These are phyloP conservation scores for Drosophila takahashii DNA, from an alignment of 1,140 invertebrate species.

Conservation along the genomic window DNA sequence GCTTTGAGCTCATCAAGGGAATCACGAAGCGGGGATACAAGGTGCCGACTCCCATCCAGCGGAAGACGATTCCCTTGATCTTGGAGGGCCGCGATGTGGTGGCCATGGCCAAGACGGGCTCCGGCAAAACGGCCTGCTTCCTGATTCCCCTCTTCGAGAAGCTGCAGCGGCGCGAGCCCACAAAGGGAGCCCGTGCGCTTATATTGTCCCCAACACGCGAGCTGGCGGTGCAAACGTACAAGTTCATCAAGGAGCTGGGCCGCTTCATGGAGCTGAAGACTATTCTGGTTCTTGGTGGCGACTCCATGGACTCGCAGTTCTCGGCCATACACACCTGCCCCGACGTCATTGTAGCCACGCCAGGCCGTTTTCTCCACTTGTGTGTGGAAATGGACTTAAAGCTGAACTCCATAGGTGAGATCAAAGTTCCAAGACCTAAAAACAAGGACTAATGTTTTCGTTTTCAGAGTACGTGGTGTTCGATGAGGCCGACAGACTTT, in stretches of 20 bases:
- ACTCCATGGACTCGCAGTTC: constrained; percentile 99
- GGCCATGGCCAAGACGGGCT: constrained; percentile 99
- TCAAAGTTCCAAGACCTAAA: background rate
- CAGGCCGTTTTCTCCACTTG: constrained; percentile 98
- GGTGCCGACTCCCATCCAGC: constrained; percentile 98
- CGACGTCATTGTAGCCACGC: constrained; percentile 98
- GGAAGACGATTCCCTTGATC: constrained; percentile 98
- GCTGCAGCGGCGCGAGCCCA: constrained; percentile 90
- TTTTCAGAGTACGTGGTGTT: constrained; percentile 95
- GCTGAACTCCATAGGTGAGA: constrained; percentile 90
- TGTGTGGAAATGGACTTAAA: constrained; percentile 98
- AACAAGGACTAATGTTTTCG: background rate
- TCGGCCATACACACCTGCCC: constrained; percentile 95
- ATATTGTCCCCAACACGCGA: constrained; percentile 98
- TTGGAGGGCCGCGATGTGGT: constrained; percentile 98
- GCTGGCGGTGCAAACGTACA: constrained; percentile 94
- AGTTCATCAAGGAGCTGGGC: constrained; percentile 97
- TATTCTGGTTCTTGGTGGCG: constrained; percentile 96
- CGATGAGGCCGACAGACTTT: constrained; percentile 98
- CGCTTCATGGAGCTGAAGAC: constrained; percentile 94
- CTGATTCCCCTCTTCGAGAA: constrained; percentile 98
- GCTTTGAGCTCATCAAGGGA: constrained; percentile 93
- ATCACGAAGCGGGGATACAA: constrained; percentile 97
- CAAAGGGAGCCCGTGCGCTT: constrained; percentile 91
- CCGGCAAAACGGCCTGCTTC: constrained; percentile 99